Base-by-base conservation (phyloP, 2,797 vertebrate genomes). In the Novumbra hubbsi region DNA sequence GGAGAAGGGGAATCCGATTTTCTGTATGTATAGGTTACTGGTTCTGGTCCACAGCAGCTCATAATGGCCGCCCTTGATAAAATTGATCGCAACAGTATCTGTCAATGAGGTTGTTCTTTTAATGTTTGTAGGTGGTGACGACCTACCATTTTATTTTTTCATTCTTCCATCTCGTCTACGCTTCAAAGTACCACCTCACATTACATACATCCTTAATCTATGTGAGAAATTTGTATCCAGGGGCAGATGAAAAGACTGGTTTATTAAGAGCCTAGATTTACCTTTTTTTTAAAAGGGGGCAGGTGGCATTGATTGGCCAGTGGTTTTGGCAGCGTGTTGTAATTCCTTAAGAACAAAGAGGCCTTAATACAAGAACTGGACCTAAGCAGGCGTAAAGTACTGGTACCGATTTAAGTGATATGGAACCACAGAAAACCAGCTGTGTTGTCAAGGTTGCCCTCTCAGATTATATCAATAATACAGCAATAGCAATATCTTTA, bases 281-380 rank as follows among this genome's bases (percentile, higher is more conserved):
- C 21, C 27, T 14, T 15, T 69, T 69, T 28, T 19, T 69, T 2
- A 30, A 52, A 41, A 41, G 52, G 2, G 24, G 27, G 60, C 34
- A 15, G 28, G 67, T 38, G 19, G 24, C 11, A 68, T 32, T 48
- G 21, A 68, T 62, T 45, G 52, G 50, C 11, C 19, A 49, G 19
- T 69, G 34, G 68, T 74, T 63, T 48, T 17, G 14, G 30, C 50
- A 60, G 24, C 11, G 34, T 15, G 28, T 30, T 48, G 52, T 74
- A 17, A 69, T 48, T 27, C 32, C 55, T 34, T n/a, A 6, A 27
- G n/a, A 15, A 28, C 48, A 5, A 30, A 28, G 2, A 70, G 38
- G n/a, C 11, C 4, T 63, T 15, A 34, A 12, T 30, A 57, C 28
- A 57, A 30, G 17, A 70, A 28, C 69, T 55, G 0, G 17, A 17